phyloP scores from a whole-genome alignment of 1,140 invertebrate genomes.

The Drosophila trapezifrons region DNA sequence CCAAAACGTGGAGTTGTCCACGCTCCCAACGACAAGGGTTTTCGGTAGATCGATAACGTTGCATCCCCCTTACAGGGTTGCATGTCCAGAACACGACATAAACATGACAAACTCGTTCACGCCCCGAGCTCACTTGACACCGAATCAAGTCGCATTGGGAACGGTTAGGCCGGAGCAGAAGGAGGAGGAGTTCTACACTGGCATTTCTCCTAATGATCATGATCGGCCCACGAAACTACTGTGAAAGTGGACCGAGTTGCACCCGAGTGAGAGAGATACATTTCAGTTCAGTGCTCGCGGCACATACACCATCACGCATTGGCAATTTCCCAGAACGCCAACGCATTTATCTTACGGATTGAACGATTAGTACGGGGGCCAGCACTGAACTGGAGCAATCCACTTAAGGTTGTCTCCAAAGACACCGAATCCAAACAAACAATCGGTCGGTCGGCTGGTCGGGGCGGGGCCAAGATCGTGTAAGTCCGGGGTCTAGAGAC shows the following conservation, averaged over 20 bases:
- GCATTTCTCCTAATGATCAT: slow-evolving; percentile 46
- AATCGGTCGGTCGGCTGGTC: slow-evolving; percentile 2
- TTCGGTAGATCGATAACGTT: neutral
- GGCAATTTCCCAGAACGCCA: slow-evolving; percentile 81
- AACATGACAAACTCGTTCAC: slow-evolving; percentile 71
- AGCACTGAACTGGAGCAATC: slow-evolving; percentile 54
- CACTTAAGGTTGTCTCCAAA: slow-evolving; percentile 61
- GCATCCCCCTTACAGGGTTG: slow-evolving; percentile 14
- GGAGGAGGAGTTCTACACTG: slow-evolving; percentile 18
- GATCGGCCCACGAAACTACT: slow-evolving; percentile 45
- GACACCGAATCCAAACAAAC: slow-evolving; percentile 40
- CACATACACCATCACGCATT: slow-evolving; percentile 46
- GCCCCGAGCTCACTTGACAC: slow-evolving; percentile 69
- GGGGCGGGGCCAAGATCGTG: slow-evolving; percentile 68
- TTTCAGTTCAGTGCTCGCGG: slow-evolving; percentile 4
- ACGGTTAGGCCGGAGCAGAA: neutral
- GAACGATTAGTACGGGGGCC: slow-evolving; percentile 69
- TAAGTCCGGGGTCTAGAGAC: slow-evolving; percentile 43
- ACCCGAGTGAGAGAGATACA: slow-evolving; percentile 15
- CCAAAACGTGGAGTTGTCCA: slow-evolving; percentile 14
- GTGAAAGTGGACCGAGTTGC: slow-evolving; percentile 51
- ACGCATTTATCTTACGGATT: slow-evolving; percentile 70
- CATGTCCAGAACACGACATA: slow-evolving; percentile 65
- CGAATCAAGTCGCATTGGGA: slow-evolving; percentile 33
- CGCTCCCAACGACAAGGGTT: slow-evolving; percentile 1